phyloP scores from a whole-genome alignment of 2,113 vertebrate species.

The Labeo catla region DNA sequence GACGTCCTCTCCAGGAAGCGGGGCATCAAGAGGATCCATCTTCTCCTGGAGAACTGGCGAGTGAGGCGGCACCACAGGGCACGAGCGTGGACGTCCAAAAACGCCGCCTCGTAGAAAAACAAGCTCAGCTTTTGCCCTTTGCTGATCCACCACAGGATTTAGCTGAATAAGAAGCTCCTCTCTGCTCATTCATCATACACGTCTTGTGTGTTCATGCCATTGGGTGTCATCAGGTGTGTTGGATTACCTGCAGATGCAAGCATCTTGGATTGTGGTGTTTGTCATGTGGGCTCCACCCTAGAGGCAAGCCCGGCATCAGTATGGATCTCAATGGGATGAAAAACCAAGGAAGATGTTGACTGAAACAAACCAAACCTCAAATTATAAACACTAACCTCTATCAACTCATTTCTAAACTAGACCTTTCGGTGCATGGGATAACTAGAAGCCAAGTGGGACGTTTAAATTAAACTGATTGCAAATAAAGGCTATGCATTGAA shows the following conservation, averaged over 20 bases:
- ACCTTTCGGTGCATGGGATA: background rate
- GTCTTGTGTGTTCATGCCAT: background rate
- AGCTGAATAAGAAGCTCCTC: background rate
- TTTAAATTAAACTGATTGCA: slow-evolving; percentile 8
- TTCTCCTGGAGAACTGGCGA: slow-evolving; percentile 67
- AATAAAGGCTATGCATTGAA: background rate
- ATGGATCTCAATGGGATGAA: background rate
- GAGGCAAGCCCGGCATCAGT: background rate
- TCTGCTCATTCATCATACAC: background rate
- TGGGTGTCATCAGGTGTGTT: background rate
- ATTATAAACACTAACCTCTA: background rate
- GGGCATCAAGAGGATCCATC: slow-evolving; percentile 39
- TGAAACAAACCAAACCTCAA: slow-evolving; percentile 30
- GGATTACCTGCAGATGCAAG: slow-evolving; percentile 16
- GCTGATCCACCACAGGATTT: background rate
- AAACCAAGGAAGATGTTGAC: background rate
- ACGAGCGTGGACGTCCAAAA: slow-evolving; percentile 52
- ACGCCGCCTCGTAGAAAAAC: slow-evolving; percentile 50
- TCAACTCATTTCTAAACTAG: background rate
- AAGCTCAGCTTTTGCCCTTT: background rate
- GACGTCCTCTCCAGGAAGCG: background rate
- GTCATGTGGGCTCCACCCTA: background rate
- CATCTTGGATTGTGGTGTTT: background rate
- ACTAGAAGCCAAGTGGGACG: background rate
- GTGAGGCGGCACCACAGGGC: slow-evolving; percentile 54